These are phyloP conservation scores for Acanthosoma haemorrhoidale DNA, from an alignment of 2,888 invertebrate species.

Conservation along the genomic window DNA sequence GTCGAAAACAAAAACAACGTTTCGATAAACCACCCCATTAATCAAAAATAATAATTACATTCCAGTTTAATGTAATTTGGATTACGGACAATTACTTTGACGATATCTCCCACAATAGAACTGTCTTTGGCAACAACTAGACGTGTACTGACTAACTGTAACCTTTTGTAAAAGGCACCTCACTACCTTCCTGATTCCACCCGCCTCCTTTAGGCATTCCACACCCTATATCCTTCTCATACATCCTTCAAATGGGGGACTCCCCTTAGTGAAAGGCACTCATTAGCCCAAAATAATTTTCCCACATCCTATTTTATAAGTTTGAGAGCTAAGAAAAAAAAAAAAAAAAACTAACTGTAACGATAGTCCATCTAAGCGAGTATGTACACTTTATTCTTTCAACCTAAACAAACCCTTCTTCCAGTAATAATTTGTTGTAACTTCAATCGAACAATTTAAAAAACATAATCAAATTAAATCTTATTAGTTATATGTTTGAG, in stretches of 20 bases:
- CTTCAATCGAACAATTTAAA: not conserved
- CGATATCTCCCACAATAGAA: not conserved
- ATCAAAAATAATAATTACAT: not conserved
- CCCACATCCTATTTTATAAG: no score
- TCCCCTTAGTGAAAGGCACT: no score
- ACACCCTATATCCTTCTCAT: no score
- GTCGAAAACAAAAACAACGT: not conserved
- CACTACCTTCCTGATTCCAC: no score
- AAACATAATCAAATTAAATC: not conserved
- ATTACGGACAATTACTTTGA: no score
- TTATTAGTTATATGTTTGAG: not conserved
- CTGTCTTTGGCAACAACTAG: not conserved
- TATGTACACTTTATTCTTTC: not conserved
- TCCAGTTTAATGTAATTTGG: no score
- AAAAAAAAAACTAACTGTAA: no score
- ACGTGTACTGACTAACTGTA: not conserved
- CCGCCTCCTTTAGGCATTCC: no score
- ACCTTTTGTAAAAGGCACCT: no score
- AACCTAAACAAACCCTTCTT: not conserved
- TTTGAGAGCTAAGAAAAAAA: no score
- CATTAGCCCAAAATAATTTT: no score
- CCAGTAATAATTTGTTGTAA: not conserved
- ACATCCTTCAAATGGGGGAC: no score
- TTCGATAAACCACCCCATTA: not conserved
- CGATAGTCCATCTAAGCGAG: not conserved